Percentiles rank a stretch among this genome's conserved stretches.
Conservation (phyloP, 2,888 invertebrate genomes). For the Melitaea athalia region DNA sequence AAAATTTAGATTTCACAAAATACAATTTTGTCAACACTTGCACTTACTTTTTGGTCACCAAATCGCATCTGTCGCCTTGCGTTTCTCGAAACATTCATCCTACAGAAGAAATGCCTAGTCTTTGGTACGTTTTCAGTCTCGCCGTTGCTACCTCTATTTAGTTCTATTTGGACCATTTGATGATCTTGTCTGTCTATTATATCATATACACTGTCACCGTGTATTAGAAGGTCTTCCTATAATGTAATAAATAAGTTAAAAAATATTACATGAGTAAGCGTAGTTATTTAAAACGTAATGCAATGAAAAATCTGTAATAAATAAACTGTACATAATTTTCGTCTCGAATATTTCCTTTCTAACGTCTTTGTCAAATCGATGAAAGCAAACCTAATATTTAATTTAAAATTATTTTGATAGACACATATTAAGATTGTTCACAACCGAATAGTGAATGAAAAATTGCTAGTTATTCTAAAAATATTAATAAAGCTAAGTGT, state of each 20-base stretch:
- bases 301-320: no score
- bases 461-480: no score
- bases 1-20: no score
- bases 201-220: conserved; percentile 99
- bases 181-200: conserved; percentile 99
- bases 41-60: conserved; percentile 96
- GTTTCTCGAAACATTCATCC: conserved; percentile 99
- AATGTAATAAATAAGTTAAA: conserved; percentile 22
- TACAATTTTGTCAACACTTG: no score
- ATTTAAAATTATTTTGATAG: no score
- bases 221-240: conserved; percentile 98
- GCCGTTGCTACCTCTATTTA: conserved; percentile 84
- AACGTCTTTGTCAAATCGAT: no score
- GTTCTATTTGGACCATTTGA: conserved; percentile 95
- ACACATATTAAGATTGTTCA: no score
- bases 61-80: conserved; percentile 98
- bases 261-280: neutral
- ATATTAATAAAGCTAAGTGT: no score
- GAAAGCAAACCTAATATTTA: no score
- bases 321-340: no score
- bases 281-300: neutral
- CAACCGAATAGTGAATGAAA: no score
- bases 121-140: conserved; percentile 82
- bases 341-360: no score
- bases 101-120: conserved; percentile 94